Conservation (phyloP, 2,797 vertebrate genomes). For the Pogoniulus pusillus region DNA sequence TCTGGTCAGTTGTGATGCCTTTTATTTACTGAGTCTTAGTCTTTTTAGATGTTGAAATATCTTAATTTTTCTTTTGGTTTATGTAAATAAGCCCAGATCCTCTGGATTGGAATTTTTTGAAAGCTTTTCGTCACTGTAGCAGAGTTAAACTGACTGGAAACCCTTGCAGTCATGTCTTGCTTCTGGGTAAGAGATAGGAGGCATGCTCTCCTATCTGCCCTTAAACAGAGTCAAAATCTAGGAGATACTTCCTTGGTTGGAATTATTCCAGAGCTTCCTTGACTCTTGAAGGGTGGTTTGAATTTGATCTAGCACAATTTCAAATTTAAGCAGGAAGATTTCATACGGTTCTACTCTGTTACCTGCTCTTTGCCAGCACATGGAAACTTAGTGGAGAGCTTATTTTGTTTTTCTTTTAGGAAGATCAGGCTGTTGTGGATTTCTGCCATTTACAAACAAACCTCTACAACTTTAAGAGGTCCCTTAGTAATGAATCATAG, state of each 20-base stretch:
- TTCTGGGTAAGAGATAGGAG: neutral
- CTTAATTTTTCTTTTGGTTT: neutral
- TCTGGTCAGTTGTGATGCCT: neutral
- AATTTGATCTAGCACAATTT: neutral
- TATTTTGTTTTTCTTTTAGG: neutral
- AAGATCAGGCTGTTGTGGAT: neutral
- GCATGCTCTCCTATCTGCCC: neutral
- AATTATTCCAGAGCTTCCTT: neutral
- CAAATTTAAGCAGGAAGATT: neutral
- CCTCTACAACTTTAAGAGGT: neutral
- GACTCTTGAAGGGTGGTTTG: neutral
- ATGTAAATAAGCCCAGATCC: neutral
- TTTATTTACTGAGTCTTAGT: neutral
- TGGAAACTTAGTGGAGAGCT: neutral
- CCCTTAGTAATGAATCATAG: neutral
- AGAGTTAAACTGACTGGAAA: neutral
- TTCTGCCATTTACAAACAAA: neutral
- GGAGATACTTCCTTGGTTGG: neutral
- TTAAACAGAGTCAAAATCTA: neutral
- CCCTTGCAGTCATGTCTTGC: neutral
- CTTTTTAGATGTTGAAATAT: neutral
- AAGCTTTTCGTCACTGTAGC: neutral
- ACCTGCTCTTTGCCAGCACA: neutral
- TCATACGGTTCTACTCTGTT: neutral
- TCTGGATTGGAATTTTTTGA: neutral